phyloP scores from a whole-genome alignment of 2,888 invertebrate species.

The Cataglyphis cursor region DNA sequence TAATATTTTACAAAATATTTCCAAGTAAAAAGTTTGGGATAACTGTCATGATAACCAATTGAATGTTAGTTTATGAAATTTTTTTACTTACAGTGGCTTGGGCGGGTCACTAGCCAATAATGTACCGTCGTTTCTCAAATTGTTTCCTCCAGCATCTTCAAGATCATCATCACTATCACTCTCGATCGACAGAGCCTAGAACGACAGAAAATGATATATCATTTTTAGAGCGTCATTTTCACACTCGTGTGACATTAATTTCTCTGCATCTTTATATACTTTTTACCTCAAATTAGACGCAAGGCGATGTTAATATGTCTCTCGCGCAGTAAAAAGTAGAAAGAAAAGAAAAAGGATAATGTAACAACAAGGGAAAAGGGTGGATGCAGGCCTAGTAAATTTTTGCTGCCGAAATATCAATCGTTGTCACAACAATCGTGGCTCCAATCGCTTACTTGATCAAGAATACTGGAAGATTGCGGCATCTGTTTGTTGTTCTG shows the following conservation, averaged over 20 bases:
- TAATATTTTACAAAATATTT: neutral
- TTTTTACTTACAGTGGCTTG: slow-evolving; percentile 95
- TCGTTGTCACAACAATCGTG: slow-evolving; percentile 35
- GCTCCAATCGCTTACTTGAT: slow-evolving; percentile 81
- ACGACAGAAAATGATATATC: slow-evolving; percentile 58
- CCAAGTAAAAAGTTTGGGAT: neutral
- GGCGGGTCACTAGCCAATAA: slow-evolving; percentile 98
- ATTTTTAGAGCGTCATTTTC: neutral
- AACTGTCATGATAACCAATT: neutral
- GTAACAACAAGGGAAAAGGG: slow-evolving; percentile 30
- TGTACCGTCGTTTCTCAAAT: slow-evolving; percentile 96
- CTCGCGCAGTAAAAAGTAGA: slow-evolving; percentile 37
- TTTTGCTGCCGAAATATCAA: slow-evolving; percentile 50
- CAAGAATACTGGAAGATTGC: slow-evolving; percentile 84
- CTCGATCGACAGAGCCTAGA: slow-evolving; percentile 84
- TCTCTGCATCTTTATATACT: slow-evolving; percentile 9
- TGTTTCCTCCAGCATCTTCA: slow-evolving; percentile 94
- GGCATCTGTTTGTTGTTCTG: slow-evolving; percentile 85
- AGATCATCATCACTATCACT: slow-evolving; percentile 92
- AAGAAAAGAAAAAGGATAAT: slow-evolving; percentile 38
- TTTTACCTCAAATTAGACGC: slow-evolving; percentile 52
- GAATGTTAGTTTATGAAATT: neutral
- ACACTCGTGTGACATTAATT: neutral
- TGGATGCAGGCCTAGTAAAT: slow-evolving; percentile 34
- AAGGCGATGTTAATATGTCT: slow-evolving; percentile 36